A percentile compares a stretch with the other conserved stretches of the same genome.
Evolutionary conservation across 2,888 invertebrate genomes (phyloP).

Genomic region (Atrina japonica): DNA sequence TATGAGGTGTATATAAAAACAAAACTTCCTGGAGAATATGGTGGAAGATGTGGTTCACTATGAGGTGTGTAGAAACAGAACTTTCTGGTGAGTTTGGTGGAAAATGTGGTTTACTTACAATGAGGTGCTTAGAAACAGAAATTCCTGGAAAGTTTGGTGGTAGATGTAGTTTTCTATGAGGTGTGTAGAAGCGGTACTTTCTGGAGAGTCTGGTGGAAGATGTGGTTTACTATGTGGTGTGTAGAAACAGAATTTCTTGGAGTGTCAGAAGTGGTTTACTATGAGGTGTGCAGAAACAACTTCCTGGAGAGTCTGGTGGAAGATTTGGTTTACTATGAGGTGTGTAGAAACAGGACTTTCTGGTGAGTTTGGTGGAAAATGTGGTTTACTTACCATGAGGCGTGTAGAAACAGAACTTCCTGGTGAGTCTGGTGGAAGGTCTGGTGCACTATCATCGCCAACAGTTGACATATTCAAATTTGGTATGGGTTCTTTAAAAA

Average conservation of each 20-base stretch:
- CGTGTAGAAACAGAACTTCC: conserved; percentile 77
- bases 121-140: not conserved
- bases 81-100: conserved; percentile 77
- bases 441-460: conserved; percentile 54
- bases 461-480: conserved; percentile 8
- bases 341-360: not conserved
- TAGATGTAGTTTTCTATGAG: not conserved
- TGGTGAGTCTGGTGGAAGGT: conserved; percentile 74
- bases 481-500: no score
- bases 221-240: conserved; percentile 67
- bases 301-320: not conserved
- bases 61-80: conserved; percentile 74
- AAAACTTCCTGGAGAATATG: not conserved
- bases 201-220: not conserved
- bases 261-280: conserved; percentile 69
- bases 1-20: no score
- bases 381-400: conserved; percentile 68
- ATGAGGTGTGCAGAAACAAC: not conserved
- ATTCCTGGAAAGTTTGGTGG: not conserved
- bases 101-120: conserved; percentile 56
- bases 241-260: conserved; percentile 77
- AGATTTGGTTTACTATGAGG: not conserved
- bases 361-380: not conserved
- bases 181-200: not conserved
- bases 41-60: conserved; percentile 55